phyloP scores from a whole-genome alignment of 53 echinoderm and acorn worm species.

The Zoroaster sp. region DNA sequence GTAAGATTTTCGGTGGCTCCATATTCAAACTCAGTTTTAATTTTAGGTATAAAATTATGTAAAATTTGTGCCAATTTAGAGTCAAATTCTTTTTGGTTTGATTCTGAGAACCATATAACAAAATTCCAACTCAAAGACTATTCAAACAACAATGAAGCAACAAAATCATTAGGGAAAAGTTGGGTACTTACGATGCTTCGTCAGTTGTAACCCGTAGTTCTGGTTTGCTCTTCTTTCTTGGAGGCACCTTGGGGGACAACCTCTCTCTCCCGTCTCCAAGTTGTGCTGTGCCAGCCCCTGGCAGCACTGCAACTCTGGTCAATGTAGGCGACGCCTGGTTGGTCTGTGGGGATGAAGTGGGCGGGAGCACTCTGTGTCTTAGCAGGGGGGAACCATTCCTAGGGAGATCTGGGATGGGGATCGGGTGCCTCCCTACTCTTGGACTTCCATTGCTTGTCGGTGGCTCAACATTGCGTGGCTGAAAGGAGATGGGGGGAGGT shows the following conservation, averaged over 20 bases:
- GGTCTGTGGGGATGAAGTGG: slow-evolving; percentile 20
- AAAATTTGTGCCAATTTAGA: too few relatives aligned
- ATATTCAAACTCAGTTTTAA: too few relatives aligned
- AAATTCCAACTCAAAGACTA: too few relatives aligned
- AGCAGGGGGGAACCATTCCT: slow-evolving; percentile 44
- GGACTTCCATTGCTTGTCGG: slow-evolving; percentile 9
- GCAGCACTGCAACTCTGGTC: slow-evolving; percentile 36
- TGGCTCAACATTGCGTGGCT: not conserved
- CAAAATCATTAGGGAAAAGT: not conserved
- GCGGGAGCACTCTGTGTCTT: slow-evolving; percentile 18
- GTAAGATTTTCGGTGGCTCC: too few relatives aligned
- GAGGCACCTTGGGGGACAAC: slow-evolving; percentile 43
- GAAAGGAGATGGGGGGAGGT: not conserved
- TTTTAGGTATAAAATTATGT: too few relatives aligned
- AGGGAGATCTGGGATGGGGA: slow-evolving; percentile 22
- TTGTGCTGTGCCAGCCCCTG: slow-evolving; percentile 25
- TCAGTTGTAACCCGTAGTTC: slow-evolving; percentile 38
- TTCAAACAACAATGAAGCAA: not conserved
- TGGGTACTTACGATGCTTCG: slow-evolving; percentile 40
- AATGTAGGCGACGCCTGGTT: slow-evolving; percentile 23
- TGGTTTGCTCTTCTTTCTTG: slow-evolving; percentile 48
- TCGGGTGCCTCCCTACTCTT: not conserved
- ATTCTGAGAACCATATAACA: too few relatives aligned
- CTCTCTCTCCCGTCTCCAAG: slow-evolving; percentile 15
- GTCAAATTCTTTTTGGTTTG: too few relatives aligned